phyloP scores from a whole-genome alignment of 2,113 vertebrate genomes.

The Raja brachyura region DNA sequence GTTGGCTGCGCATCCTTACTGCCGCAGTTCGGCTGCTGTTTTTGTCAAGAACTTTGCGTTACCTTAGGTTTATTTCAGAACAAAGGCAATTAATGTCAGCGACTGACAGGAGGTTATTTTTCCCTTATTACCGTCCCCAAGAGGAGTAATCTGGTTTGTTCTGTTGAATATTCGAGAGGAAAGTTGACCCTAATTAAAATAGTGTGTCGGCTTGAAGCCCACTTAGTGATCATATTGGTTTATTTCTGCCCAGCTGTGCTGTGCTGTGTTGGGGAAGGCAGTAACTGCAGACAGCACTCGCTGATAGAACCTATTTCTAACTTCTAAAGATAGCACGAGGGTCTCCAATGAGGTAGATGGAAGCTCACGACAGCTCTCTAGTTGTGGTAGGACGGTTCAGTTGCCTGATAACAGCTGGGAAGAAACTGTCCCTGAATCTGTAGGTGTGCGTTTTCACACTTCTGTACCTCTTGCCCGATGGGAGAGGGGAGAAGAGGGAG shows the following conservation, averaged over 20 bases:
- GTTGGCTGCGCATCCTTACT: background rate
- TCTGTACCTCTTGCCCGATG: too few relatives aligned
- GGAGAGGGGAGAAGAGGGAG: too few relatives aligned
- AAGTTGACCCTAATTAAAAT: constrained; percentile 36
- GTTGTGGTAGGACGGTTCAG: too few relatives aligned
- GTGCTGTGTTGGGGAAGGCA: background rate
- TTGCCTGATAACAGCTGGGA: too few relatives aligned
- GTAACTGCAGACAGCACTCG: background rate
- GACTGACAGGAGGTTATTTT: constrained; percentile 32
- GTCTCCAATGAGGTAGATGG: too few relatives aligned
- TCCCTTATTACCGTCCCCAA: constrained; percentile 31
- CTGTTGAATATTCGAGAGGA: constrained; percentile 15
- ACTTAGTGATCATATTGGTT: constrained; percentile 28
- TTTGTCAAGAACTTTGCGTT: background rate
- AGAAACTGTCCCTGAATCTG: too few relatives aligned
- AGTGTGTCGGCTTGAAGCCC: constrained; percentile 5
- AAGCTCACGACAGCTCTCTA: too few relatives aligned
- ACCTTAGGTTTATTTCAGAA: constrained; percentile 1
- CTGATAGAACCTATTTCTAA: background rate
- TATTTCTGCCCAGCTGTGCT: constrained; percentile 20
- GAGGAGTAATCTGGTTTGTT: constrained; percentile 27
- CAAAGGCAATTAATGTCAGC: constrained; percentile 33
- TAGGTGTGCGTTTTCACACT: too few relatives aligned
- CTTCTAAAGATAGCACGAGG: too few relatives aligned
- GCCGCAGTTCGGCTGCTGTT: background rate